A percentile compares a stretch with the other conserved stretches of the same genome.
phyloP scores from a whole-genome alignment of 92 coral and sea anemone species.

The Epizoanthus fatuus region DNA sequence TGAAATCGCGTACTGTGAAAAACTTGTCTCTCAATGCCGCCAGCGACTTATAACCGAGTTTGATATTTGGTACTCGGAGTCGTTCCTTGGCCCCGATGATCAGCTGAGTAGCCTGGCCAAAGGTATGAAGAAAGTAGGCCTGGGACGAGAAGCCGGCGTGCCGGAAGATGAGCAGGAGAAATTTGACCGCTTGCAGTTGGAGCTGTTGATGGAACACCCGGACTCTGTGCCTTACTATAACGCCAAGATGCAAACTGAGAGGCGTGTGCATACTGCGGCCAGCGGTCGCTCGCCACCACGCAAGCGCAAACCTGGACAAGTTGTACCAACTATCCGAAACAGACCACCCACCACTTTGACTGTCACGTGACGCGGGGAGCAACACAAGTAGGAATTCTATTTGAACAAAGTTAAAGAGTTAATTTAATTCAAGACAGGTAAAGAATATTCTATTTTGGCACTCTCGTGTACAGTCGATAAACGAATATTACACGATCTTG shows the following conservation, averaged over 20 bases:
- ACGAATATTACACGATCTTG: not conserved
- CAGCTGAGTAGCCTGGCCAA: constrained; percentile 70
- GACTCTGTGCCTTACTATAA: constrained; percentile 99
- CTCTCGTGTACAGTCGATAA: no score
- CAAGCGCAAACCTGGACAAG: constrained; percentile 79
- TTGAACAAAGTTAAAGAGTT: not conserved
- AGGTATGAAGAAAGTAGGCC: constrained; percentile 73
- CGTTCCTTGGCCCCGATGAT: constrained; percentile 93
- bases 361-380: constrained; percentile 51
- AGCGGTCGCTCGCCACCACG: constrained; percentile 78
- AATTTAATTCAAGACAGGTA: constrained; percentile 3
- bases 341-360: constrained; percentile 94
- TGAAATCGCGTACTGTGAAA: constrained; percentile 94
- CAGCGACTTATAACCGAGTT: constrained; percentile 94
- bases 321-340: constrained; percentile 85
- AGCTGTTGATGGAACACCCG: constrained; percentile 97
- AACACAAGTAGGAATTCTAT: not conserved
- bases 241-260: constrained; percentile 97
- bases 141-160: constrained; percentile 76
- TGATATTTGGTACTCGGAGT: constrained; percentile 97
- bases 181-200: constrained; percentile 97
- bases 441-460: not conserved
- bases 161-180: constrained; percentile 99
- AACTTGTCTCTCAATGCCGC: constrained; percentile 96
- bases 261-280: constrained; percentile 92